Base-by-base conservation (phyloP, 2,888 invertebrate species). In the Epicampocera succincta region DNA sequence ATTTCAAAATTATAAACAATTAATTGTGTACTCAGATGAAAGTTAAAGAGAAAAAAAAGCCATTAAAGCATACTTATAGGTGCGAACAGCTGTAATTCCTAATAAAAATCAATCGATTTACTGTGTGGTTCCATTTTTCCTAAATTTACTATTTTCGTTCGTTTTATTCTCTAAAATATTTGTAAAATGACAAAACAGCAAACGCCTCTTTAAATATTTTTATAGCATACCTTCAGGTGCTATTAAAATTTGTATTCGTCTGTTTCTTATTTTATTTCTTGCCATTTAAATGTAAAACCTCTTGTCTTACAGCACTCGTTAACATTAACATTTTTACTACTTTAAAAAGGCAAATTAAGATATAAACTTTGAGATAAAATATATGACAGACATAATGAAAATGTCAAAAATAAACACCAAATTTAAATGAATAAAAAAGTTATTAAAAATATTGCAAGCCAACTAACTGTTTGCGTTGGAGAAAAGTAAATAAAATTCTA, bases 381-480 rank as follows among this genome's bases (percentile, higher is more conserved):
- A 40, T 79, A 73, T 73, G 78, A 46, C 78, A 79, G 78, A 73
- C 72, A 68, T 66, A 79, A 79, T 79, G 78, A 79, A 79, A 79
- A 73, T 79, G 60, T 79, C 50, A 73, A 61, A 72, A 78, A 73
- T 79, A 79, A 79, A 79, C 78, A 79, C 78, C 72, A 79, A 60
- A 79, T 79, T 73, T 66, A 73, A 52, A 73, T 33, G 44, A 33
- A 72, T 72, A 71, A 48, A 29, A 69, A 52, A 50, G 1, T 54
- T 17, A 21, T 44, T 33, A 54, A 44, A 52, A 42, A 44, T 9
- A 60, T 48, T 50, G 13, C 48, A 42, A 21, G 4, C 38, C 38
- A 50, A 46, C 21, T n/a, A 58, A 29, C 21, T 44, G 40, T 48
- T 69, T 54, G 29, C 42, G 68, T 42, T 44, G 25, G 29, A 68